A percentile compares a stretch with the other conserved stretches of the same genome.
phyloP scores from a whole-genome alignment of 2,888 invertebrate genomes.

The Tortricodes alternella region DNA sequence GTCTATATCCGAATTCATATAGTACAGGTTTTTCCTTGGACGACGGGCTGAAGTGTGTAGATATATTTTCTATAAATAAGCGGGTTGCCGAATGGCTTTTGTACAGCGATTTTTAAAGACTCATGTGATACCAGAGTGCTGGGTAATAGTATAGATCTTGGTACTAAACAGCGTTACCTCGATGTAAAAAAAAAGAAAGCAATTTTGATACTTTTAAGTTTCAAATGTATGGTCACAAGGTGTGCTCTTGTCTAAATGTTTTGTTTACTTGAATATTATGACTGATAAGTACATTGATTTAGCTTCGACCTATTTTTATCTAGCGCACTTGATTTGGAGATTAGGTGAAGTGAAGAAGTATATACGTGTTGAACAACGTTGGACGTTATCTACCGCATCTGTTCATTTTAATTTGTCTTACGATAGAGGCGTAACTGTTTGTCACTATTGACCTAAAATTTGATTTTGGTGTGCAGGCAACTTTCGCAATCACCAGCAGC shows the following conservation, averaged over 20 bases:
- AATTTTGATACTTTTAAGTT: slow-evolving; percentile 43
- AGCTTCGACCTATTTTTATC: slow-evolving; percentile 38
- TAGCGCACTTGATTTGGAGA: slow-evolving; percentile 22
- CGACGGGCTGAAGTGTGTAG: slow-evolving; percentile 71
- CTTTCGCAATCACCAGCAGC: too few relatives aligned
- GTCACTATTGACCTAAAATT: slow-evolving; percentile 4
- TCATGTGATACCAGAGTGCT: slow-evolving; percentile 33
- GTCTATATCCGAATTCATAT: too few relatives aligned
- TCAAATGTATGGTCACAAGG: slow-evolving; percentile 60
- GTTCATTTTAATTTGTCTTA: slow-evolving; percentile 9
- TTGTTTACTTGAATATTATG: slow-evolving; percentile 54
- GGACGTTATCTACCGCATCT: background rate
- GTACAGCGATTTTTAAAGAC: slow-evolving; percentile 44
- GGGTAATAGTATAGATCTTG: slow-evolving; percentile 17
- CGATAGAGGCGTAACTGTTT: background rate
- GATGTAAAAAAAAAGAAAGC: slow-evolving; percentile 46
- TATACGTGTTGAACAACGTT: background rate
- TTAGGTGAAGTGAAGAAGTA: background rate
- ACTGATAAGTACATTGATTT: slow-evolving; percentile 68
- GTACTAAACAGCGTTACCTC: slow-evolving; percentile 38
- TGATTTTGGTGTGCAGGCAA: too few relatives aligned
- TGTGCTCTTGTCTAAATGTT: slow-evolving; percentile 56
- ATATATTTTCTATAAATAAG: slow-evolving; percentile 50
- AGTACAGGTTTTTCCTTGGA: too few relatives aligned
- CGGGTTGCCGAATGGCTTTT: slow-evolving; percentile 65